A percentile compares a stretch with the other conserved stretches of the same genome.
phyloP scores from a whole-genome alignment of 1,140 invertebrate species.

The Pseudoatta argentina region DNA sequence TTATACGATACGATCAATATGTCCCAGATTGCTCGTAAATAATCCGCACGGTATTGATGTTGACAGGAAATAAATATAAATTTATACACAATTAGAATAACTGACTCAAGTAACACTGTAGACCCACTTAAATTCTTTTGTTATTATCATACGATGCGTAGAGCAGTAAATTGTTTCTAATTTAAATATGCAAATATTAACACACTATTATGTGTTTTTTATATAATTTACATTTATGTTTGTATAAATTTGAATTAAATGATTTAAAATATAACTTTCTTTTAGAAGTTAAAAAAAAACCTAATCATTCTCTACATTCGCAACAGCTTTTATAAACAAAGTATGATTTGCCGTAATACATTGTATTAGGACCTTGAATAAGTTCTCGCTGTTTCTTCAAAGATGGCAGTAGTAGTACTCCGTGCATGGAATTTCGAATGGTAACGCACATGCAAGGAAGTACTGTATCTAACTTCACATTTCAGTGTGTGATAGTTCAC shows the following conservation, averaged over 20 bases:
- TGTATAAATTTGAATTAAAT: background rate
- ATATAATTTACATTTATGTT: background rate
- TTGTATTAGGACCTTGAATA: no score
- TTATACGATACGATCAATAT: background rate
- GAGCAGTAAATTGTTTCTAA: background rate
- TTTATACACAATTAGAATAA: constrained; percentile 8
- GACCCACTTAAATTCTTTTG: background rate
- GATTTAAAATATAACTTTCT: background rate
- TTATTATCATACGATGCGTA: background rate
- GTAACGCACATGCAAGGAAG: no score
- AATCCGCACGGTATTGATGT: background rate
- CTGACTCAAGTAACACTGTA: constrained; percentile 7
- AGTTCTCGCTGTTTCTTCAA: no score
- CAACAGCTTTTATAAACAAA: background rate
- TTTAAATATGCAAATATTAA: background rate
- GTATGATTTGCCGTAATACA: background rate
- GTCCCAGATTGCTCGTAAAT: constrained; percentile 32
- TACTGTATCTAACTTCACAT: no score
- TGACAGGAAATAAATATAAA: constrained; percentile 23
- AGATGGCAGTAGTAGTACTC: no score
- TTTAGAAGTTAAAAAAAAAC: background rate
- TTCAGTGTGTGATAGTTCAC: no score
- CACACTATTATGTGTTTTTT: background rate
- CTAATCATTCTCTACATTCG: background rate
- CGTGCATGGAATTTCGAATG: no score